A percentile compares a stretch with the other conserved stretches of the same genome.
phyloP scores from a whole-genome alignment of 2,113 vertebrate species.

The Martes martes region DNA sequence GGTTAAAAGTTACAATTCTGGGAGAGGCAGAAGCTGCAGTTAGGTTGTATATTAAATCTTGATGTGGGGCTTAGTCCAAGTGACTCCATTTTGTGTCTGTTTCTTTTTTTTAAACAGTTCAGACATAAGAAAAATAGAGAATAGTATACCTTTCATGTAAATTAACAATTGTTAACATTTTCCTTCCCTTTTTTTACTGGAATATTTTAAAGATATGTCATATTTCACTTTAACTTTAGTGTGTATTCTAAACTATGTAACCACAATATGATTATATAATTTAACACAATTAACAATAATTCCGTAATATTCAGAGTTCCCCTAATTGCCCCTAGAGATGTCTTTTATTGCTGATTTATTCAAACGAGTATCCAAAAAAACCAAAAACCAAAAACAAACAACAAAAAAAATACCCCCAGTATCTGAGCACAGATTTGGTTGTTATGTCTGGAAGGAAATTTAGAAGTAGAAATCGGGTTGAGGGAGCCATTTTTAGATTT shows the following conservation, averaged over 20 bases:
- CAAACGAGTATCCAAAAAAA: neutral
- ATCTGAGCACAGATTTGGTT: neutral
- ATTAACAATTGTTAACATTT: neutral
- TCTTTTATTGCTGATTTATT: constrained; percentile 26
- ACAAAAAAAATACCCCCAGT: neutral
- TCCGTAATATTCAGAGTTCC: neutral
- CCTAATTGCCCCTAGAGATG: neutral
- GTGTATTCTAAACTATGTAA: neutral
- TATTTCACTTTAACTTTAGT: constrained; percentile 2
- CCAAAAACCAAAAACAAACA: neutral
- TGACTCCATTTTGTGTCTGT: neutral
- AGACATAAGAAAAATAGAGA: neutral
- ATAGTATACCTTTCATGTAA: neutral
- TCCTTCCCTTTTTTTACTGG: neutral
- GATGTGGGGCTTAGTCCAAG: neutral
- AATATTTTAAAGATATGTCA: neutral
- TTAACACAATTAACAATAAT: neutral
- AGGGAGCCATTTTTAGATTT: neutral
- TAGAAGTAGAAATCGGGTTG: neutral
- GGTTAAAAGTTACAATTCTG: neutral
- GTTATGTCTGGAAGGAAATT: neutral
- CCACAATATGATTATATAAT: neutral
- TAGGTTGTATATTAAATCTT: neutral
- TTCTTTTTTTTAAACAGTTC: neutral
- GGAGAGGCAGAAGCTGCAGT: neutral